Base-by-base conservation (phyloP, 2,113 vertebrate genomes). In the Butorides virescens region DNA sequence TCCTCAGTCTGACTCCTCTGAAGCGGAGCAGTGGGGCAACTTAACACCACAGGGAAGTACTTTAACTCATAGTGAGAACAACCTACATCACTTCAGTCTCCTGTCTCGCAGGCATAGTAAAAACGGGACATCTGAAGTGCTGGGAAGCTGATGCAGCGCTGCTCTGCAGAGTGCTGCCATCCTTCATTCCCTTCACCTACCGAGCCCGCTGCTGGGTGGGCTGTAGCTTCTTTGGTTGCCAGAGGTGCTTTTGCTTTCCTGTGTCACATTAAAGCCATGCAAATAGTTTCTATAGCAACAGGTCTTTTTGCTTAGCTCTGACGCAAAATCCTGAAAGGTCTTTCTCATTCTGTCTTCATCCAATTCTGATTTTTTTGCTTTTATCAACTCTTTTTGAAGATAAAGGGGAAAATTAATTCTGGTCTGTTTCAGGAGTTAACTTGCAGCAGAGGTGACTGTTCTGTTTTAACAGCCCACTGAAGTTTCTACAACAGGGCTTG, bases 261-360 rank as follows among this genome's bases (percentile, higher is more conserved):
- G 74, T 92, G 95, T 83, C 93, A 97, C 88, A 94, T 92, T 94
- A 92, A 96, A 96, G 95, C 86, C 80, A 93, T 93, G 65, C 92
- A 95, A 97, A 97, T 95, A 94, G 98, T 98, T 97, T 97, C 98
- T 97, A 97, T 98, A 98, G 98, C 96, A 98, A 98, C 97, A 97
- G 71, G 93, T 96, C 53, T 93, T 74, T 76, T 95, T 68, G 89
- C 84, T 89, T 29, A 18, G 87, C 88, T 91, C 79, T 97, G 97
- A 97, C 42, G 72, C 93, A 96, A 79, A 89, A 84, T 94, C 88
- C 94, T 55, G 58, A 95, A 98, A 91, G 90, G 83, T 94, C 95
- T 94, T 56, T 93, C 74, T 92, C 72, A 3, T 96, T 91, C 65
- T 59, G 63, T 85, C 96, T 92, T 50, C 83, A 78, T 95, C 84